Evolutionary conservation across 2,888 invertebrate genomes (phyloP).

Genomic region (Oxyscelio sp.): DNA sequence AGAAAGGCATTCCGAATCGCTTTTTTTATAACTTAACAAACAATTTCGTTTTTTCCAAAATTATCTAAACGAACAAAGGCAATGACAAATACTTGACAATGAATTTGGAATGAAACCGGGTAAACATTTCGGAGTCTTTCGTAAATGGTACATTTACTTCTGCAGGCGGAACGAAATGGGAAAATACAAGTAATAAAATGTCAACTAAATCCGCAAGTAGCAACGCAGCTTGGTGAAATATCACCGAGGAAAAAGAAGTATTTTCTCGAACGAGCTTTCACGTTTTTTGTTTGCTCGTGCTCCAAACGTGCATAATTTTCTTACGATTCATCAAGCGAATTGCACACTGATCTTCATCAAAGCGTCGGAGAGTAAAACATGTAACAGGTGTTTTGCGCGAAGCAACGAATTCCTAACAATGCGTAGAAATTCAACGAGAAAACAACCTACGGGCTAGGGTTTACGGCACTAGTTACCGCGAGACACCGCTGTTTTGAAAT

Average conservation of each 20-base stretch:
- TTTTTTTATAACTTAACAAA: no score
- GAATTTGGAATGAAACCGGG: conserved; percentile 39
- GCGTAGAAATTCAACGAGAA: conserved; percentile 66
- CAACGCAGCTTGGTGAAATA: conserved; percentile 43
- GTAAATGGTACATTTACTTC: conserved; percentile 47
- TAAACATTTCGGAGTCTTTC: conserved; percentile 17
- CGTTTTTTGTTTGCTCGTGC: conserved; percentile 11
- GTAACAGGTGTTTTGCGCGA: conserved; percentile 63
- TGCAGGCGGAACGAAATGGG: conserved; percentile 33
- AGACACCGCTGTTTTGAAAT: conserved; percentile 82
- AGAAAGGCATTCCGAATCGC: no score
- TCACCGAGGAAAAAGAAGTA: conserved; percentile 22
- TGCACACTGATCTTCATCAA: conserved; percentile 36
- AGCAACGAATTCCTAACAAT: conserved; percentile 60
- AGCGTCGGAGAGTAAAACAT: conserved; percentile 45
- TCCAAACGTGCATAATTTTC: conserved; percentile 36
- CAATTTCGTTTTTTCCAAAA: no score
- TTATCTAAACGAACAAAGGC: conserved; percentile 5
- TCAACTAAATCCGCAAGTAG: conserved; percentile 48
- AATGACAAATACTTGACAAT: conserved; percentile 36
- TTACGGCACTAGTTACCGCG: conserved; percentile 60
- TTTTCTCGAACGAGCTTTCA: conserved; percentile 19
- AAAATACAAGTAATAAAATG: conserved; percentile 54
- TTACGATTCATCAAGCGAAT: conserved; percentile 44
- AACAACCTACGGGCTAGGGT: conserved; percentile 63